Evolutionary conservation across 1,140 invertebrate genomes (phyloP), one percentile per base, ranked within the genome.

Genomic region (Hormaphis cornu): DNA sequence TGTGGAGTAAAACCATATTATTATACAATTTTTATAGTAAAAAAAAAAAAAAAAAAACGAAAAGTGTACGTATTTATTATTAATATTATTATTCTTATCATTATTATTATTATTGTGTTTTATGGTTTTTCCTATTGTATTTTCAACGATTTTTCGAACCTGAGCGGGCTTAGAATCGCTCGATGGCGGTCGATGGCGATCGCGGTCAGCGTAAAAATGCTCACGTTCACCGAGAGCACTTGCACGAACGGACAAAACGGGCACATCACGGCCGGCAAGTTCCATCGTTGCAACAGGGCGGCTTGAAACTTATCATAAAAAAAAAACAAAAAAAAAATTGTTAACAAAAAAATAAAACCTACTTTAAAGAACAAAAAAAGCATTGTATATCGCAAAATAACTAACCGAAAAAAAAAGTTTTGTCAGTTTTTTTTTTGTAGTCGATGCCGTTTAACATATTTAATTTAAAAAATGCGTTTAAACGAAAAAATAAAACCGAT

Each of bases 241-340:
- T 83, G 81, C 1, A 84, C 80, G 72, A 83, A 83, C 4, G 83
- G 83, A 37, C 82, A 82, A 70, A 84, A 78, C 3, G 78, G 76
- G 72, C 83, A 85, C 79, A 84, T 80, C 73, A 84, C 81, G 33
- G 79, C 69, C 0, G 83, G 82, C 6, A 84, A 75, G 53, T 82
- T 79, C 83, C 83, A 85, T 66, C 79, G 72, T 74, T 83, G 82
- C 0, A 83, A 75, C 5, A 84, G 74, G 2, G 82, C 83, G 0
- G 83, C 82, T 73, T 83, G 83, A 73, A 84, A 85, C 75, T 76
- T 71, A 44, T 73, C 69, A 70, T 18, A 20, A n/a, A n/a, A 30
- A 73, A 28, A 14, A 18, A n/a, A n/a, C n/a, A n/a, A n/a, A n/a
- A n/a, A n/a, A n/a, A n/a, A n/a, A n/a, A n/a, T n/a, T n/a, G n/a